A percentile compares a stretch with the other conserved stretches of the same genome.
phyloP scores from a whole-genome alignment of 92 coral and sea anemone genomes.

The Porites cylindrica region DNA sequence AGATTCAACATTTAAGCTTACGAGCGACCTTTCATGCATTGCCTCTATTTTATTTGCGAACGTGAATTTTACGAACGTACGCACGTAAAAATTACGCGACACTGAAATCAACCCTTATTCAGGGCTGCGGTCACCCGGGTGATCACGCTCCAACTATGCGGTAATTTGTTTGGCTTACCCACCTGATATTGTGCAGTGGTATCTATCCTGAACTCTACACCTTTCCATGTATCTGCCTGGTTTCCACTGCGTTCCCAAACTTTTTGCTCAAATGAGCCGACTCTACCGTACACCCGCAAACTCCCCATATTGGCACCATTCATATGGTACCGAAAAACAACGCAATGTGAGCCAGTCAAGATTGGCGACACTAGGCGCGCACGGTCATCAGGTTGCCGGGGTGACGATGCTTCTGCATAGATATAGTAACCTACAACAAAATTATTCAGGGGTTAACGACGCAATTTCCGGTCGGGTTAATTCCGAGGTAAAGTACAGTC shows the following conservation, averaged over 20 bases:
- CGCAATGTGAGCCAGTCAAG: conserved; percentile 32
- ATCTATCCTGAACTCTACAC: background rate
- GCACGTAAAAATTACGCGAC: too few species aligned
- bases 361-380: conserved; percentile 39
- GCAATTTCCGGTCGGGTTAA: too few species aligned
- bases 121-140: too few species aligned
- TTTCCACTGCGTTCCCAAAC: conserved; percentile 6
- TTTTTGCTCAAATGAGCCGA: conserved; percentile 5
- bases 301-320: conserved; percentile 44
- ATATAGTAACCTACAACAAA: conserved; percentile 31
- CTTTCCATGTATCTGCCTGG: conserved; percentile 36
- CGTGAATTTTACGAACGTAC: too few species aligned
- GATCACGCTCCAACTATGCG: background rate
- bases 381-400: conserved; percentile 24
- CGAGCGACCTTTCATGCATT: too few species aligned
- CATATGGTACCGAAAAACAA: conserved; percentile 33
- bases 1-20: too few species aligned
- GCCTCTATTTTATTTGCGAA: too few species aligned
- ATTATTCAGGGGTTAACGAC: too few species aligned
- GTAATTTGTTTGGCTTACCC: background rate
- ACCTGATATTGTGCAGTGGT: conserved; percentile 42
- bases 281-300: conserved; percentile 14
- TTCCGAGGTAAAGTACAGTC: too few species aligned
- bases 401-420: conserved; percentile 46
- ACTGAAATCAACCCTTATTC: too few species aligned